phyloP scores from a whole-genome alignment of 2,113 vertebrate species.

The Pavo muticus region DNA sequence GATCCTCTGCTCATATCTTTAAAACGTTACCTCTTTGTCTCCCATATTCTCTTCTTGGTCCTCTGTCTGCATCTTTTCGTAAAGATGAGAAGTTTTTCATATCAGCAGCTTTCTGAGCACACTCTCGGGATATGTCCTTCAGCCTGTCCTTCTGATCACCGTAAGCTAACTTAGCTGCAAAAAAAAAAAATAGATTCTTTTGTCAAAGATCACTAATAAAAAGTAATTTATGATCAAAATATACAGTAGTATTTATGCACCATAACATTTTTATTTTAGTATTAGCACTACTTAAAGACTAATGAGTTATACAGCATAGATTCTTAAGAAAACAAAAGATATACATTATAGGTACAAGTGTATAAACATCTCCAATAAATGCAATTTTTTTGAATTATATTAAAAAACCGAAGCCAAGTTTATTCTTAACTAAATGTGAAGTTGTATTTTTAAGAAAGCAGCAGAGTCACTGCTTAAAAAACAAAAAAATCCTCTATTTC shows the following conservation, averaged over 20 bases:
- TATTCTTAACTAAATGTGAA: neutral
- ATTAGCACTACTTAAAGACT: neutral
- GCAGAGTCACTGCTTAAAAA: neutral
- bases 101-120: constrained; percentile 85
- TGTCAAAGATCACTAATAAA: neutral
- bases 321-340: neutral
- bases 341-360: neutral
- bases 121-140: constrained; percentile 89
- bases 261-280: neutral
- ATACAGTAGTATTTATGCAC: neutral
- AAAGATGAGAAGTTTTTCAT: constrained; percentile 78
- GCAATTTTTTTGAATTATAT: neutral
- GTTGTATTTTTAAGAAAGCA: neutral
- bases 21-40: constrained; percentile 80
- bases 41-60: constrained; percentile 80
- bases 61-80: constrained; percentile 83
- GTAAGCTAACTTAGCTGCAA: constrained; percentile 82
- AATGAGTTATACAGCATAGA: neutral
- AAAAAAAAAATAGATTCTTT: constrained; percentile 19
- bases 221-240: neutral
- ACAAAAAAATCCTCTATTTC: neutral
- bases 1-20: neutral
- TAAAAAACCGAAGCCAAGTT: neutral
- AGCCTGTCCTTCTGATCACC: constrained; percentile 83
- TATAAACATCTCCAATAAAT: neutral